Evolutionary conservation across 2,888 invertebrate species (phyloP), one percentile per base, ranked within the genome.

Genomic region (Troilus luridus): DNA sequence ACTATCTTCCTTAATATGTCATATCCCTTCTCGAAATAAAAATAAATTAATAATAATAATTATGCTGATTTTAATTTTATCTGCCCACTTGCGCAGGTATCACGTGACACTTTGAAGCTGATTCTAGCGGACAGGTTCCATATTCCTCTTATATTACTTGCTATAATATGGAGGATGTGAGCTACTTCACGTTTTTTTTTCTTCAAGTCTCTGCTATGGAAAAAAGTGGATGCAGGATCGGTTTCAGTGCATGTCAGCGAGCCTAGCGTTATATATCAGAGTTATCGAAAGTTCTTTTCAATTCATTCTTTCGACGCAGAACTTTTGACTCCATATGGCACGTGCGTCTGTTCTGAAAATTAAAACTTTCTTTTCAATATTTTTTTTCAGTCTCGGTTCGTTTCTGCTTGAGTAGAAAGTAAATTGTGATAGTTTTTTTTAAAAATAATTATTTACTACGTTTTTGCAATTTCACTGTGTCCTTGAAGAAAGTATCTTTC

Each of bases 91-190:
- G 41, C 21, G 21, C 12, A 85, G 85, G 56, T 58, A 54, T 58
- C 56, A 12, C 14, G n/a, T 85, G 85, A 11, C 77, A 19, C 12
- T 12, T 11, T 58, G 85, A 85, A 56, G 85, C 85, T 85, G 8
- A 85, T 19, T 54, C 85, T 12, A 8, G 0, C 10, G 7, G 85
- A 85, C 85, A 58, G 85, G 85, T 21, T 17, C n/a, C 56, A 85
- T 85, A 58, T 56, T 85, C n/a, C 85, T 85, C 85, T 85, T 85
- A 85, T 12, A 58, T 85, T 85, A 85, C 85, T 41, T 85, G 85
- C 85, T 56, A 85, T 85, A 77, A 85, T 85, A 85, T 56, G 56
- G 56, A 85, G 85, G 85, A 85, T 85, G 85, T 85, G 85, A 85
- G 85, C 85, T 85, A 85, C 85, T 85, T 56, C 17, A 77, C 14